Conservation (phyloP, 2,888 invertebrate species). For the Choristoneura rosaceana region DNA sequence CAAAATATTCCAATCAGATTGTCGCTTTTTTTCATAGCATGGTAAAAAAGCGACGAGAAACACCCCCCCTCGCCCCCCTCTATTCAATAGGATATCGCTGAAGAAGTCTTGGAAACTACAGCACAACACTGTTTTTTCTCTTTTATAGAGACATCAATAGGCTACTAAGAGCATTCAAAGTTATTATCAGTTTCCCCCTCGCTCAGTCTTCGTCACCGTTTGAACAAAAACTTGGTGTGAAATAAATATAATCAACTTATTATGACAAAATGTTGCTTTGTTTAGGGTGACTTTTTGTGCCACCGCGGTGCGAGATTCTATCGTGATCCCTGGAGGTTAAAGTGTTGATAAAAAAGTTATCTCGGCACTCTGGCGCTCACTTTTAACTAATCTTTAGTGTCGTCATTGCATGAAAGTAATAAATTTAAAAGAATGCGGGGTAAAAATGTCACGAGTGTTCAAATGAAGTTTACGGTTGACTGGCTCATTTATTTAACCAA, state of each 20-base stretch:
- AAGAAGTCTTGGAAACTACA: slow-evolving; percentile 30
- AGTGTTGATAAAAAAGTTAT: slow-evolving; percentile 16
- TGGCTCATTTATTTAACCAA: slow-evolving; percentile 48
- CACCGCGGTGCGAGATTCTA: slow-evolving; percentile 13
- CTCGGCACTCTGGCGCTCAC: neutral
- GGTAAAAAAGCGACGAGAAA: slow-evolving; percentile 4
- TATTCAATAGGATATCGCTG: slow-evolving; percentile 17
- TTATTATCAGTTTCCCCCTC: slow-evolving; percentile 35
- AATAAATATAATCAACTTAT: slow-evolving; percentile 36
- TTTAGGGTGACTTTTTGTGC: slow-evolving; percentile 29
- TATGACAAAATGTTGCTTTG: slow-evolving; percentile 29
- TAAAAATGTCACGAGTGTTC: slow-evolving; percentile 13
- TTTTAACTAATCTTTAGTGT: slow-evolving; percentile 2
- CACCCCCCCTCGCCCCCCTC: slow-evolving; percentile 8
- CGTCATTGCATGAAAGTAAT: slow-evolving; percentile 2
- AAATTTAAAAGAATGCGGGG: slow-evolving; percentile 15
- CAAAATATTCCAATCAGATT: neutral
- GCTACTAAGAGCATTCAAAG: slow-evolving; percentile 33
- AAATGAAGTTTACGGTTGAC: slow-evolving; percentile 22
- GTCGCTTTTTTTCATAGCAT: neutral
- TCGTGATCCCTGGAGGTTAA: slow-evolving; percentile 25
- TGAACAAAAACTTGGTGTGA: slow-evolving; percentile 31
- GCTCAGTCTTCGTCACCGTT: slow-evolving; percentile 23
- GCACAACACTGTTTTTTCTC: slow-evolving; percentile 18
- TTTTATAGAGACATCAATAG: slow-evolving; percentile 26